Percentiles rank a stretch among this genome's conserved stretches.
phyloP scores from a whole-genome alignment of 2,797 vertebrate species.

The Sebastes hubbsi region DNA sequence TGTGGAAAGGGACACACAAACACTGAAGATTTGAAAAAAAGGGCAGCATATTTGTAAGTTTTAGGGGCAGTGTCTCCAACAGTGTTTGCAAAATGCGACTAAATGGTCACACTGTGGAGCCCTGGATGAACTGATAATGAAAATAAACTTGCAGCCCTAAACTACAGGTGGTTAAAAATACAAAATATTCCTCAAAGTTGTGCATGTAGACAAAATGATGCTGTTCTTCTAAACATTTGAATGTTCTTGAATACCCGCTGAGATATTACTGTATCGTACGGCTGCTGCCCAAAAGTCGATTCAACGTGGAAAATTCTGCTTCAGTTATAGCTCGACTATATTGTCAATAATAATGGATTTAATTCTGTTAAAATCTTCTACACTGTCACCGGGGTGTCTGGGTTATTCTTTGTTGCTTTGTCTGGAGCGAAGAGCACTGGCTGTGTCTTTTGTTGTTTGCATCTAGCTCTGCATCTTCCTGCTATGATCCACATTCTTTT shows the following conservation, averaged over 20 bases:
- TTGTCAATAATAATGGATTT: background rate
- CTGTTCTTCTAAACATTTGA: background rate
- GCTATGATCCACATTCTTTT: background rate
- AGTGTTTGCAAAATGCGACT: background rate
- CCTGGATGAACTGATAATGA: background rate
- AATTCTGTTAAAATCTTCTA: background rate
- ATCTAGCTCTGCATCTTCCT: background rate
- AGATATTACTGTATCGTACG: background rate
- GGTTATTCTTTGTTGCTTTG: background rate
- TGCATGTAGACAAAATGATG: background rate
- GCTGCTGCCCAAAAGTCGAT: background rate
- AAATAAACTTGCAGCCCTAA: background rate
- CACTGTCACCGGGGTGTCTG: background rate
- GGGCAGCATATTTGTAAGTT: background rate
- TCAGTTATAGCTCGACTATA: background rate
- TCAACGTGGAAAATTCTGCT: background rate
- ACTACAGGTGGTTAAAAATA: background rate
- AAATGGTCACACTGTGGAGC: background rate
- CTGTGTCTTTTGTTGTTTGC: background rate
- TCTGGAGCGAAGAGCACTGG: background rate
- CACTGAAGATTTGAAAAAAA: background rate
- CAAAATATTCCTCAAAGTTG: background rate
- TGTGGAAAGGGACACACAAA: too few species aligned
- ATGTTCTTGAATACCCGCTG: background rate
- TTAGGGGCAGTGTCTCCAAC: background rate